Evolutionary conservation across 1,140 invertebrate genomes (phyloP), one percentile per base, ranked within the genome.

Genomic region (Solenopsis fugax): DNA sequence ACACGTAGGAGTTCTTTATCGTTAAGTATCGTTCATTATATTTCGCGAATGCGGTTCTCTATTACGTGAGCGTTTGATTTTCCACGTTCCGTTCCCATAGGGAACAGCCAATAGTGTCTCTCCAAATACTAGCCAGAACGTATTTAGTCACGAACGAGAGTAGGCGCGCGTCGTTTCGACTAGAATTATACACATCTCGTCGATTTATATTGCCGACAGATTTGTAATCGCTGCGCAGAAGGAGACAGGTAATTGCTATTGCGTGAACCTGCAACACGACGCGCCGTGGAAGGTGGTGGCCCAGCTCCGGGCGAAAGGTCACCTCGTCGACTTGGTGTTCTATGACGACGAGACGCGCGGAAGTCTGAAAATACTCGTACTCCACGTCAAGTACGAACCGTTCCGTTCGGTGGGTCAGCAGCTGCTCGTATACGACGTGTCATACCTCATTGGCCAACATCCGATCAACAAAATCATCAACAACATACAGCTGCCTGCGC

Each of bases 191-290:
- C 21, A 45, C 34, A 13, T 37, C 48, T 54, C 78, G 16, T 64
- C 71, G 48, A 86, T 78, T 81, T 58, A 71, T 73, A 34, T 37
- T 62, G 18, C 13, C 72, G 24, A 5, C 60, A 94, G 92, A 65
- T 93, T 85, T 29, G 50, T 94, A 9, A 24, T 93, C 0, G 90
- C 82, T 0, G 89, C 85, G 4, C 88, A 93, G 29, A 93, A 86
- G 75, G 72, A 34, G 10, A 52, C 54, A 0, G 94, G 94, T 1
- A 71, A 87, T n/a, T 93, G 93, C 45, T 95, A 88, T 65, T 93
- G 93, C 50, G 45, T 95, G 2, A 90, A 52, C 6, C 50, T 93
- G 13, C 89, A 64, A 16, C 21, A 37, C 13, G n/a, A 84, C 2
- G 85, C 86, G 10, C 56, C 78, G 4, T 93, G 92, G 24, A 64